Percentiles rank a stretch among this genome's conserved stretches.
Evolutionary conservation across 2,888 invertebrate genomes (phyloP).

Genomic region (Zygothrica quintamaculata): DNA sequence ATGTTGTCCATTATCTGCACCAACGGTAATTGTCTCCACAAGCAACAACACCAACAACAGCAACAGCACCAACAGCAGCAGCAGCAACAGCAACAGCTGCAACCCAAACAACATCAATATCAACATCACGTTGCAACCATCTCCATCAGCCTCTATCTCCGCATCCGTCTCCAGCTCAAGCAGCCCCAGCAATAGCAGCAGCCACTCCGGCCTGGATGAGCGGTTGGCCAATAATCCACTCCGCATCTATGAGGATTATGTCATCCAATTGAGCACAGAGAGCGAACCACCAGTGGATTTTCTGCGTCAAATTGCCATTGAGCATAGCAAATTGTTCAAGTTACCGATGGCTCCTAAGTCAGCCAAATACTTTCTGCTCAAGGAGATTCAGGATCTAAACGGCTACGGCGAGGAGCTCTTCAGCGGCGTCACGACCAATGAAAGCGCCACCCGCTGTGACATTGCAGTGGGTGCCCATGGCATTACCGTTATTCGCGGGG

Average conservation of each 20-base stretch:
- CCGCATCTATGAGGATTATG: conserved; percentile 82
- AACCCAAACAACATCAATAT: not conserved
- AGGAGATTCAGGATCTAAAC: conserved; percentile 91
- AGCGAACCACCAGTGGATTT: conserved; percentile 80
- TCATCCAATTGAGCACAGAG: conserved; percentile 72
- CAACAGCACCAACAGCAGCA: conserved; percentile 4
- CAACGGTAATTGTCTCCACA: conserved; percentile 10
- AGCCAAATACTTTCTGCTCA: conserved; percentile 93
- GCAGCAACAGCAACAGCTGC: conserved; percentile 18
- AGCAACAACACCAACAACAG: not conserved
- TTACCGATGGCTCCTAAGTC: conserved; percentile 89
- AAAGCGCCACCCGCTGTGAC: conserved; percentile 83
- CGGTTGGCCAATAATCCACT: conserved; percentile 75
- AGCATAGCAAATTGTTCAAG: conserved; percentile 84
- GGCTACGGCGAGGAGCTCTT: conserved; percentile 92
- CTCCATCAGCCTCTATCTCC: conserved; percentile 52
- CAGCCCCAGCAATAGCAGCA: conserved; percentile 62
- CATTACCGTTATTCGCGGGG: conserved; percentile 89
- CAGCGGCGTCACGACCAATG: conserved; percentile 87
- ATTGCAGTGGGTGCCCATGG: conserved; percentile 94
- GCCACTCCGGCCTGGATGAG: conserved; percentile 62
- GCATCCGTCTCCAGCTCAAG: conserved; percentile 51
- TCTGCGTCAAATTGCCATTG: conserved; percentile 81
- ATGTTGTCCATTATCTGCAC: conserved; percentile 35
- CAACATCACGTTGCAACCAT: conserved; percentile 35